phyloP scores from a whole-genome alignment of 2,888 invertebrate genomes.

The Drosophila ochracea region DNA sequence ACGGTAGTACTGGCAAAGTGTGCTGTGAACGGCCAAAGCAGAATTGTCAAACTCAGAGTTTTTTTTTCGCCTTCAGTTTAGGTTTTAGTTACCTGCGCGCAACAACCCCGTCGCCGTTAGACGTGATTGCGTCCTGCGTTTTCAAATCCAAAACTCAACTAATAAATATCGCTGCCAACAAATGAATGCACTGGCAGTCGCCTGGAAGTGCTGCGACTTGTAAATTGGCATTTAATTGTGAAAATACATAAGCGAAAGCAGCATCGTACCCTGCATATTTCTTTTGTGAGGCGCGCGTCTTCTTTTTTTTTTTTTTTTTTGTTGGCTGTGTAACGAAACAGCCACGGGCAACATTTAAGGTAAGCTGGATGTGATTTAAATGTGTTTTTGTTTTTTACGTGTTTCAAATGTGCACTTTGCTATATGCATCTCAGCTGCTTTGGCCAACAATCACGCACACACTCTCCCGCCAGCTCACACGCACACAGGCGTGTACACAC shows the following conservation, averaged over 20 bases:
- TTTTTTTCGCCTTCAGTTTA: constrained; percentile 80
- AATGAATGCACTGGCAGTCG: constrained; percentile 27
- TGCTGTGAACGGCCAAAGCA: constrained; percentile 60
- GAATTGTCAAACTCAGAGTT: constrained; percentile 74
- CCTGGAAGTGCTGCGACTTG: constrained; percentile 14
- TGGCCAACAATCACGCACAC: constrained; percentile 45
- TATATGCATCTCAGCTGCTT: constrained; percentile 75
- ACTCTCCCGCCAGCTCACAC: constrained; percentile 24
- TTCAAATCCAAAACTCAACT: constrained; percentile 32
- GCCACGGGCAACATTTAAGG: constrained; percentile 41
- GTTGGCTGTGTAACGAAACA: constrained; percentile 11
- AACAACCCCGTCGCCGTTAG: constrained; percentile 68
- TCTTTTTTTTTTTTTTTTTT: constrained; percentile 12
- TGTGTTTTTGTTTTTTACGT: constrained; percentile 26
- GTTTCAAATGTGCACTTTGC: constrained; percentile 52
- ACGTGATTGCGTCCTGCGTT: constrained; percentile 47
- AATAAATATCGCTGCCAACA: constrained; percentile 12
- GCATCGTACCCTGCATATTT: constrained; percentile 32
- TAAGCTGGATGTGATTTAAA: constrained; percentile 34
- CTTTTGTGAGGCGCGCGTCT: constrained; percentile 47
- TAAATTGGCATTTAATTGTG: constrained; percentile 32
- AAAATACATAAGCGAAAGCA: constrained; percentile 62
- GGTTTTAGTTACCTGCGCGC: constrained; percentile 78
- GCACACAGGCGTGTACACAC: constrained; percentile 28
- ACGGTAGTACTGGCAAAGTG: constrained; percentile 66